Evolutionary conservation across 2,888 invertebrate species (phyloP), one percentile per base, ranked within the genome.

Genomic region (Muschampia plurimacula): DNA sequence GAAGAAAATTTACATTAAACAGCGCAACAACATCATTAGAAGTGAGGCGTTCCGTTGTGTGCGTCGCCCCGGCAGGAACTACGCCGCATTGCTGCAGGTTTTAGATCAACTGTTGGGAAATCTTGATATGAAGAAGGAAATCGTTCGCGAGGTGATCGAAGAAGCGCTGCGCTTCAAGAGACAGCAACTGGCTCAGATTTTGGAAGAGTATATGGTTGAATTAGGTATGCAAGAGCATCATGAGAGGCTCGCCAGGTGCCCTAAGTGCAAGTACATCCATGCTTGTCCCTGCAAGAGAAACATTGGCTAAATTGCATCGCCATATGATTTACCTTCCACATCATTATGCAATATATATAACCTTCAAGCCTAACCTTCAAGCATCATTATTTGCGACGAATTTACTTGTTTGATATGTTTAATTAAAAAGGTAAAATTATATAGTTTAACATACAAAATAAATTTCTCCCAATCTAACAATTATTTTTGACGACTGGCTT

Each of bases 91-190:
- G 28, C 63, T 70, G 41, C 44, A 65, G 28, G 36, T 28, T 0
- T 44, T 70, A 4, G 46, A 65, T 7, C 70, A 70, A 36, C 46
- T 70, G 46, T 1, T 57, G 57, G 70, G 70, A 10, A 44, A 0
- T 8, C 12, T 64, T 52, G 57, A 44, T 3, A 0, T 12, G 10
- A 70, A 65, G 57, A 57, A 44, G 36, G 46, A 44, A 36, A 44
- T 70, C 7, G 22, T 70, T 13, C 44, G 57, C 8, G 70, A 70
- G 6, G 70, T 65, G n/a, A 49, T 70, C 1, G 44, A 65, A 1
- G 70, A 70, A 28, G 70, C 70, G 0, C 36, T 70, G n/a, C 70
- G 70, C 8, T 70, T 70, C 22, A 70, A 70, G 36, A 64, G 70
- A 12, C 55, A 57, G 0, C 57, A n/a, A 12, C 32, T 70, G 32